Evolutionary conservation across 2,113 vertebrate genomes (phyloP), one percentile per base, ranked within the genome.

Genomic region (Jaculus jaculus): DNA sequence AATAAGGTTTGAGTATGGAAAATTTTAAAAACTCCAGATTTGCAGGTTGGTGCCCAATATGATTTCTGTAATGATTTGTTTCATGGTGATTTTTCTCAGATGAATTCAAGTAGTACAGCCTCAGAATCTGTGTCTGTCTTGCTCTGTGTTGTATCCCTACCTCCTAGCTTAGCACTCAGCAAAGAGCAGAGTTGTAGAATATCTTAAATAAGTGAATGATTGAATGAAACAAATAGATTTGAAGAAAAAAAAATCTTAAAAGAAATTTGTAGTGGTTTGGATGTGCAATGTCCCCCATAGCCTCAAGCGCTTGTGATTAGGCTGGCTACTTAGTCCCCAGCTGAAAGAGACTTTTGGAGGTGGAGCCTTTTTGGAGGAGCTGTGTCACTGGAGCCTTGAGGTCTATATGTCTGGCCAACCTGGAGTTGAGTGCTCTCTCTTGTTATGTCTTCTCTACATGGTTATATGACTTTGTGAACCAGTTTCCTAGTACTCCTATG

Each of bases 161-260:
- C 68, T 20, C 77, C 77, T 89, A 63, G 75, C 1, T 11, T 8
- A 24, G 24, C 58, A 69, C n/a, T 92, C 73, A 74, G 82, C n/a
- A 65, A 84, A 90, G 60, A 74, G 9, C 30, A 83, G 47, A n/a
- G 65, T 86, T 26, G 91, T 30, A 92, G 24, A 92, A 74, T 42
- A 58, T 80, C 26, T 30, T 74, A 32, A 82, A 85, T 34, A 60
- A 78, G 86, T 86, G 8, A 83, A 82, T 51, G 26, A 37, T 24
- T 63, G 24, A 75, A 71, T 58, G 34, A 81, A 94, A 85, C 34
- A 69, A 87, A 66, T 65, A 80, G 17, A 4, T 84, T 90, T 90
- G 13, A 92, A 84, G 78, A 92, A 81, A 91, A 74, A 2, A 80
- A 34, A 2, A n/a, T n/a, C n/a, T n/a, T n/a, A n/a, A n/a, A n/a